Conservation (phyloP, 2,113 vertebrate species). For the Oplegnathus fasciatus region DNA sequence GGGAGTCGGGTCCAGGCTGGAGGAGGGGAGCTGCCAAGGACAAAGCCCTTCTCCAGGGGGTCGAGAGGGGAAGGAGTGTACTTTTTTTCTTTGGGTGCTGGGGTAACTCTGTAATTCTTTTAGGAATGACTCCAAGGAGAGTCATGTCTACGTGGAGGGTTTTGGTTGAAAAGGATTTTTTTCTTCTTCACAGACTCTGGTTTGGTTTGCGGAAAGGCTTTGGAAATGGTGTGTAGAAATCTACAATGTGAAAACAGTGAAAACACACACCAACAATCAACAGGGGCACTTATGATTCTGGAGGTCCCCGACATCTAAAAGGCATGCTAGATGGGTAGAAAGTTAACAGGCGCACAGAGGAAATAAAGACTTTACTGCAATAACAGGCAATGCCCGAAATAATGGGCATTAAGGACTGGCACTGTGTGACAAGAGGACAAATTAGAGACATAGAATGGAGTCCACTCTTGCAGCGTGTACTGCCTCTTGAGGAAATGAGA, state of each 20-base stretch:
- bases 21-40: constrained; percentile 80
- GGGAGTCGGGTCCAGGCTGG: constrained; percentile 61
- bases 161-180: constrained; percentile 44
- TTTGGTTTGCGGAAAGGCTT: constrained; percentile 64
- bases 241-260: constrained; percentile 68
- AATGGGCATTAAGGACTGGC: constrained; percentile 50
- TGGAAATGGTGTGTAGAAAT: constrained; percentile 55
- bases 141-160: not conserved
- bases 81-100: constrained; percentile 53
- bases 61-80: not conserved
- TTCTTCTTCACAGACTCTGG: constrained; percentile 37
- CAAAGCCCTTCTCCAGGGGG: constrained; percentile 68
- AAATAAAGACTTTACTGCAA: constrained; percentile 54
- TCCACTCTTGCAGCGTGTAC: constrained; percentile 34
- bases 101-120: constrained; percentile 49
- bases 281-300: constrained; percentile 69
- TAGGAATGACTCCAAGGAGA: constrained; percentile 27
- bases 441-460: constrained; percentile 34
- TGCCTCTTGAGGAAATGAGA: constrained; percentile 52
- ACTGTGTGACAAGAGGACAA: constrained; percentile 62
- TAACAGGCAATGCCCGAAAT: constrained; percentile 52
- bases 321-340: constrained; percentile 79
- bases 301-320: constrained; percentile 75
- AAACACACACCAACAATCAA: constrained; percentile 67
- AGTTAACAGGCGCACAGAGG: constrained; percentile 57